A percentile compares a stretch with the other conserved stretches of the same genome.
These are phyloP conservation scores for Acanthisitta chloris DNA, from an alignment of 2,113 vertebrate genomes.

Conservation along the genomic window DNA sequence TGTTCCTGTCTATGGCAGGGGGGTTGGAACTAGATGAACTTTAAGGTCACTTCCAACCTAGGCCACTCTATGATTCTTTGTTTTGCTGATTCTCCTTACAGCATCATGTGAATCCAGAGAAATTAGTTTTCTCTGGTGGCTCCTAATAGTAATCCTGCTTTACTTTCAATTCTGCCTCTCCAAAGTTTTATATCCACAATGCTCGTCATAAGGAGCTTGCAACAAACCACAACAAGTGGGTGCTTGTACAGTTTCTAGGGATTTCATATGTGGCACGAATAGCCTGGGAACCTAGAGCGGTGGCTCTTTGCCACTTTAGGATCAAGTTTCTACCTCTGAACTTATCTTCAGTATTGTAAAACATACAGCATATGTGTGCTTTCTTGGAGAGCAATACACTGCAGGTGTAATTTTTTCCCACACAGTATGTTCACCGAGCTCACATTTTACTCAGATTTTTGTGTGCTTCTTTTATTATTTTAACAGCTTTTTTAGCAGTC, in stretches of 20 bases:
- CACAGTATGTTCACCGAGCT: not conserved
- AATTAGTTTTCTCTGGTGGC: not conserved
- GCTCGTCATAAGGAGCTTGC: not conserved
- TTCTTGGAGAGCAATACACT: not conserved
- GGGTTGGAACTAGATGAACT: not conserved
- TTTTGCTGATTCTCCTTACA: not conserved
- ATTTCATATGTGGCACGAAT: rapidly evolving
- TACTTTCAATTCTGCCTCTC: not conserved
- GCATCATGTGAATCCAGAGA: not conserved
- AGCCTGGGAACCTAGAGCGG: not conserved
- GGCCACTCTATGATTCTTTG: too few relatives aligned
- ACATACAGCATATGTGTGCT: not conserved
- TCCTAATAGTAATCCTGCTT: not conserved
- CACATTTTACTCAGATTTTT: not conserved
- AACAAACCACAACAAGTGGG: not conserved
- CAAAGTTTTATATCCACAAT: not conserved
- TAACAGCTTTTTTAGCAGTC: not conserved
- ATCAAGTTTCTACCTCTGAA: not conserved
- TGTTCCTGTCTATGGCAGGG: not conserved
- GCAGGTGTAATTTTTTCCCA: not conserved
- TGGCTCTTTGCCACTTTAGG: not conserved
- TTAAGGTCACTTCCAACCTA: not conserved
- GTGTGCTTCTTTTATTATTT: rapidly evolving
- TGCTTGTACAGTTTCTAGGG: not conserved
- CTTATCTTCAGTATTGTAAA: not conserved